A percentile compares a stretch with the other conserved stretches of the same genome.
phyloP scores from a whole-genome alignment of 2,888 invertebrate genomes.

The Ophioninae sp. region DNA sequence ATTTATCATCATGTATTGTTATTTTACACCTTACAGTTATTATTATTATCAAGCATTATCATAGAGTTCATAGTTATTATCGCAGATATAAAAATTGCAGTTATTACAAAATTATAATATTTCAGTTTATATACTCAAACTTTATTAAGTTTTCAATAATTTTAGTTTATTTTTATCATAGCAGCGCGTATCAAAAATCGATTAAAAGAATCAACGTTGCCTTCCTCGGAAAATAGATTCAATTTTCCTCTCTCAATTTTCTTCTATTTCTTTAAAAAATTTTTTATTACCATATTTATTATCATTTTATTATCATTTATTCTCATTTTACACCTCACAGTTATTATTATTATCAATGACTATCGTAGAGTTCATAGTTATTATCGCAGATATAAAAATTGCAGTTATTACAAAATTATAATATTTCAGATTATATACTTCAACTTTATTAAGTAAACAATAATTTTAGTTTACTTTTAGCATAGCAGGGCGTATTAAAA shows the following conservation, averaged over 20 bases:
- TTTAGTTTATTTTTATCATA: not conserved
- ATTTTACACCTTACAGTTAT: not conserved
- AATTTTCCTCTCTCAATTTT: conserved; percentile 17
- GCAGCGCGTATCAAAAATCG: conserved; percentile 5
- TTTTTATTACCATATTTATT: not conserved
- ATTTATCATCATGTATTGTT: too few species aligned
- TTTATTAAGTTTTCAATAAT: not conserved
- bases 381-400: not conserved
- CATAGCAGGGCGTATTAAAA: conserved; percentile 2
- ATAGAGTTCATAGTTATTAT: not conserved
- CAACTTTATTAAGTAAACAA: not conserved
- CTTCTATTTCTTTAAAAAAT: too few species aligned
- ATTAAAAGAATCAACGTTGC: conserved; percentile 37
- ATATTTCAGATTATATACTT: not conserved
- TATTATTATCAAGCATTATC: not conserved
- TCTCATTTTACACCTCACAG: not conserved
- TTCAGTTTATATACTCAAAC: too few species aligned
- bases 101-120: not conserved
- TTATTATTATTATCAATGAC: not conserved
- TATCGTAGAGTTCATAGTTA: not conserved
- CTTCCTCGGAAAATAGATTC: conserved; percentile 10
- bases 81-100: too few species aligned
- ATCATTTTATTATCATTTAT: not conserved
- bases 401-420: not conserved
- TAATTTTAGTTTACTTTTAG: not conserved